Evolutionary conservation across 2,888 invertebrate species (phyloP).

Genomic region (Drosophila gaucha): DNA sequence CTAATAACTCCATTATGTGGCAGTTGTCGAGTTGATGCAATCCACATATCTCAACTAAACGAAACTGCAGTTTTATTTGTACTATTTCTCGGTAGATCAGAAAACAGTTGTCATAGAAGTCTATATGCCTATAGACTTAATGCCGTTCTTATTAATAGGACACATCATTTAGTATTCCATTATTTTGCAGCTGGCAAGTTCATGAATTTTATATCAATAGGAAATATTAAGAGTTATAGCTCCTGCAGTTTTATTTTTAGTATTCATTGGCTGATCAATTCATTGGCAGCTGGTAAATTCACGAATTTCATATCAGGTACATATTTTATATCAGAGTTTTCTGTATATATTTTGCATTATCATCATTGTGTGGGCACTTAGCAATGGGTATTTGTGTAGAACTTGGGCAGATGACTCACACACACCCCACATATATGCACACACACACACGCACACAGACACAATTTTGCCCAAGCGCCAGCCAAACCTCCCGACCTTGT

Average conservation of each 20-base stretch:
- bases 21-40: background rate
- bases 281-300: slow-evolving; percentile 38
- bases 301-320: slow-evolving; percentile 8
- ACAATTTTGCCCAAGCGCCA: slow-evolving; percentile 8
- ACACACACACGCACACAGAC: background rate
- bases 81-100: background rate
- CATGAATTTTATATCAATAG: background rate
- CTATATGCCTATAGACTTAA: too few species aligned
- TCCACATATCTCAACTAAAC: background rate
- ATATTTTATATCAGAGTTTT: slow-evolving; percentile 23
- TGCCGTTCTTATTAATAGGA: too few species aligned
- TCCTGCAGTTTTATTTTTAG: background rate
- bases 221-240: background rate
- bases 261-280: slow-evolving; percentile 16
- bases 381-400: slow-evolving; percentile 32
- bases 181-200: background rate
- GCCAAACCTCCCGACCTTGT: slow-evolving; percentile 20
- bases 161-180: background rate
- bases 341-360: slow-evolving; percentile 47
- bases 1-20: background rate
- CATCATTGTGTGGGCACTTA: slow-evolving; percentile 36
- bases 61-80: background rate
- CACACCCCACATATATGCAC: background rate
- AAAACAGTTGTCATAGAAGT: background rate
- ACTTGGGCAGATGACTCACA: slow-evolving; percentile 40